phyloP scores from a whole-genome alignment of 2,797 vertebrate genomes.

The Simalia tracyae region DNA sequence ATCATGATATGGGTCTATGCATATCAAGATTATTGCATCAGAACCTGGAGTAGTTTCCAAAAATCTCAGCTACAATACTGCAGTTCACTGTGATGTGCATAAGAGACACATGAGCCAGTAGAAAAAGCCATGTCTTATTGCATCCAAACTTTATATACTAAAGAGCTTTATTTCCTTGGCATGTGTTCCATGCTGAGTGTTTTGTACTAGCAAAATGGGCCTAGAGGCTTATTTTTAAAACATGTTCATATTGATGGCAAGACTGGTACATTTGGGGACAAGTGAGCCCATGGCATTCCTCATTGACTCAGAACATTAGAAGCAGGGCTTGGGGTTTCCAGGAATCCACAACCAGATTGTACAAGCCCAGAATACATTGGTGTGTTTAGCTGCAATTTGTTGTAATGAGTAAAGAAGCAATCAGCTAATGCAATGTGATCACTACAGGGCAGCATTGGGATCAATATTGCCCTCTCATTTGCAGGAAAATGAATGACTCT shows the following conservation, averaged over 20 bases:
- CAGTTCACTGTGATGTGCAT: conserved; percentile 36
- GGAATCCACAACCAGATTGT: background rate
- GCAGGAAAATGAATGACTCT: background rate
- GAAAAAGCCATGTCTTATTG: conserved; percentile 1
- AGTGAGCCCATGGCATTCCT: background rate
- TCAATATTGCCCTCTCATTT: background rate
- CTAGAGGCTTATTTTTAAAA: background rate
- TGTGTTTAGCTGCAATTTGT: background rate
- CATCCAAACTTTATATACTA: conserved; percentile 23
- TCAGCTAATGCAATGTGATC: no score
- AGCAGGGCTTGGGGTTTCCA: background rate
- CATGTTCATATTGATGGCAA: background rate
- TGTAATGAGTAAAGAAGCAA: background rate
- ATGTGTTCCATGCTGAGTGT: conserved; percentile 6
- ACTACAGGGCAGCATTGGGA: background rate
- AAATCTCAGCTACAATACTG: conserved; percentile 30
- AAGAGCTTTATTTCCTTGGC: conserved; percentile 7
- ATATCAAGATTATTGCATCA: conserved; percentile 41
- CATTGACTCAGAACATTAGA: background rate
- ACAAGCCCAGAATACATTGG: background rate
- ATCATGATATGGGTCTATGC: conserved; percentile 42
- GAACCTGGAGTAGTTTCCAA: conserved; percentile 40
- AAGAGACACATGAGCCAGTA: conserved; percentile 34
- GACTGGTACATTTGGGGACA: background rate
- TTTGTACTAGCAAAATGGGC: conserved; percentile 21